Evolutionary conservation across 2,888 invertebrate species (phyloP), one percentile per base, ranked within the genome.

Genomic region (Harpalus rufipes): DNA sequence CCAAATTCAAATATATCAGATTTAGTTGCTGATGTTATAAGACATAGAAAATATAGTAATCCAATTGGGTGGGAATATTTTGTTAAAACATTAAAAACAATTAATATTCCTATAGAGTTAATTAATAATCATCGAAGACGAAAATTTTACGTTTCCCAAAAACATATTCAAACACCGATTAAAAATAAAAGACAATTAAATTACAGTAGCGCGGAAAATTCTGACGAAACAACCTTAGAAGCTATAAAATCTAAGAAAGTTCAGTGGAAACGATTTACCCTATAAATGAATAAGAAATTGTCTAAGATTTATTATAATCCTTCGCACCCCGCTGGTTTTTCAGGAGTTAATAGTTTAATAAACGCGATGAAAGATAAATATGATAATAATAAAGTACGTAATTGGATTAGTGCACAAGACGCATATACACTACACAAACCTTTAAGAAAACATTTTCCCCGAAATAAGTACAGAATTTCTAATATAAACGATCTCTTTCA

Each of bases 201-300:
- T 61, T 61, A 4, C n/a, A 6, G 6, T 61, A 12, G 18, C 7
- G 6, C 3, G 3, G n/a, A 18, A 16, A 25, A 18, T 68, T 68
- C 7, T 32, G 5, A 68, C 7, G 44, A 39, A 1, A 8, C 16
- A 14, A n/a, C 41, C 0, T 10, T 12, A n/a, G 41, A 32, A 74
- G 39, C 1, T 41, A 39, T 21, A 39, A 74, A 74, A 6, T 39
- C 32, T 2, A 32, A 74, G 12, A 74, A 74, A 18, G 21, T 61
- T 3, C 1, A 61, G 14, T 72, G 72, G 72, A 14, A 0, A 72
- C 25, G 14, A 1, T 78, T 78, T 51, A 18, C 61, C 21, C 5
- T 61, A 79, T 58, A 79, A 39, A 85, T 79, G 80, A 84, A 84
- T 59, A 79, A 14, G 12, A 61, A 14, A 14, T 21, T 21, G 21